A percentile compares a stretch with the other conserved stretches of the same genome.
Conservation (phyloP, 1,140 invertebrate species). For the Orius insidiosus region DNA sequence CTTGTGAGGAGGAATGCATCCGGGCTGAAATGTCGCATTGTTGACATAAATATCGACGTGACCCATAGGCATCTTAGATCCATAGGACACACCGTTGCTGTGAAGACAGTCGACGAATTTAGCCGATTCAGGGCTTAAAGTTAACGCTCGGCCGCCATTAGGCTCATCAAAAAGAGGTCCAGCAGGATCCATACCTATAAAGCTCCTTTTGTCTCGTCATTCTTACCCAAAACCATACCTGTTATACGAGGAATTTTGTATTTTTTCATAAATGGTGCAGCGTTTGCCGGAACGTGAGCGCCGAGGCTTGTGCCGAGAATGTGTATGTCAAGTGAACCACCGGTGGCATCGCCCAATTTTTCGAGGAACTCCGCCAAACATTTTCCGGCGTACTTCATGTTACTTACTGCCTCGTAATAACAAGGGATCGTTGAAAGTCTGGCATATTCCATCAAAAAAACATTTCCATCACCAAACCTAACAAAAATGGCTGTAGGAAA, state of each 20-base stretch:
- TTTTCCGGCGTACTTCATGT: slow-evolving; percentile 38
- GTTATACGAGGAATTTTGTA: slow-evolving; percentile 40
- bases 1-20: slow-evolving; percentile 26
- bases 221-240: slow-evolving; percentile 24
- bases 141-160: slow-evolving; percentile 34
- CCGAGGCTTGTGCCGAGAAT: slow-evolving; percentile 51
- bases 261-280: slow-evolving; percentile 32
- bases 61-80: slow-evolving; percentile 38
- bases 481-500: too few relatives aligned
- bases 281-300: slow-evolving; percentile 38
- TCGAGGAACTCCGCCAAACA: slow-evolving; percentile 38
- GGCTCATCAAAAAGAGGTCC: slow-evolving; percentile 41
- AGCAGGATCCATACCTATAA: slow-evolving; percentile 44
- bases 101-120: slow-evolving; percentile 56
- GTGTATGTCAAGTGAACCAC: slow-evolving; percentile 27
- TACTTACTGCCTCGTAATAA: slow-evolving; percentile 42
- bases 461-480: slow-evolving; percentile 35
- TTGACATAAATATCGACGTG: slow-evolving; percentile 60
- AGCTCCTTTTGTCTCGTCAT: background rate
- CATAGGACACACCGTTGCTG: slow-evolving; percentile 48
- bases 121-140: slow-evolving; percentile 49
- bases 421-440: slow-evolving; percentile 34
- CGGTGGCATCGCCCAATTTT: slow-evolving; percentile 32
- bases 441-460: slow-evolving; percentile 47
- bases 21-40: slow-evolving; percentile 47